Base-by-base conservation (phyloP, 2,888 invertebrate genomes). In the Octodonta nipae region DNA sequence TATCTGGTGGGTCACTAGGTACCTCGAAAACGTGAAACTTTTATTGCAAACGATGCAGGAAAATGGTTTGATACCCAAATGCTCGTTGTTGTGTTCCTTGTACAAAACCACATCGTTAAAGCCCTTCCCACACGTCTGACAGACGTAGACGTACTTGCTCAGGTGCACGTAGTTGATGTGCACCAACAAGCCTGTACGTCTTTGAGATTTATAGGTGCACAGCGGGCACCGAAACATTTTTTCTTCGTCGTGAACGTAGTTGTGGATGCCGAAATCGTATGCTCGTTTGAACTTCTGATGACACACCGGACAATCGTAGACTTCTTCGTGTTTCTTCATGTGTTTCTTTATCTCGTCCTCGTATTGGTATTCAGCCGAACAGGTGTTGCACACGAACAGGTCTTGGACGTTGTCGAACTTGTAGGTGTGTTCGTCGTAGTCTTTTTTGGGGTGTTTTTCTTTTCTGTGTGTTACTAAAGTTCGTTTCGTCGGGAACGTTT, bases 1-100 rank as follows among this genome's bases (percentile, higher is more conserved):
- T 7, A 54, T 42, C 40, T 56, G 58, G 34, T 58, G 58, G 3
- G 48, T 46, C 11, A 46, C 37, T 22, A 22, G 14, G 12, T 41
- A 52, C 15, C 70, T 66, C 3, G 59, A 56, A 34, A 56, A 60
- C n/a, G 66, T 65, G 33, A 68, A 69, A 12, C 60, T 61, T 34
- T 68, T 67, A 31, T 64, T 63, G 40, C 70, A 70, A 13, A 67
- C 63, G 36, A 67, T 62, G 38, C 70, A 70, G 6, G 60, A 59
- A 28, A 68, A 58, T 32, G 68, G 68, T 27, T 63, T 65, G 26
- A 66, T 61, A 27, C 66, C 66, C 15, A 63, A 60, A 51, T 69
- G 69, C 8, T 67, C 66, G 46, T 71, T 70, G 45, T 65, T 63
- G 50, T 72, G 71, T 37, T 70, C 69, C 44, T 65, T 64, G 34